Evolutionary conservation across 2,113 vertebrate species (phyloP), one percentile per base, ranked within the genome.

Genomic region (Girardinichthys multiradiatus): DNA sequence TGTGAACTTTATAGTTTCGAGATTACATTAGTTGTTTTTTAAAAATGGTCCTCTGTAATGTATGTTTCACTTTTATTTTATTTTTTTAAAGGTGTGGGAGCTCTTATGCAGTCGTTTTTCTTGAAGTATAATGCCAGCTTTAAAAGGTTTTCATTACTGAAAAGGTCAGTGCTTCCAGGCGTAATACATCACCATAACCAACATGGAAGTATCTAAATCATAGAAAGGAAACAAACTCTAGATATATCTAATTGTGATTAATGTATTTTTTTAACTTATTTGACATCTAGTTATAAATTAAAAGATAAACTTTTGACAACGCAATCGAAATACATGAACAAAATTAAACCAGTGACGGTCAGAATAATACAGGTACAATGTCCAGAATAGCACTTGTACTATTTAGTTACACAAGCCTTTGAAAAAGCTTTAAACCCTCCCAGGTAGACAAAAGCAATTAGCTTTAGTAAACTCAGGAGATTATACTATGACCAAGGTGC

Each of bases 151-250:
- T 82, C 85, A 90, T 90, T 86, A 79, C 59, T 78, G 78, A 87
- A 92, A 92, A 90, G 90, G 91, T 90, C 90, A 87, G 67, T 11
- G 85, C 90, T 79, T 85, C 74, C 84, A 90, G 87, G 87, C 89
- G 89, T 84, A 80, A 87, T 82, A 59, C 62, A 14, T 17, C 3
- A 31, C 62, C 37, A 61, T 19, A 7, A 8, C 45, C n/a, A 26
- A 68, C 63, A 73, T 11, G 58, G 58, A 74, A 70, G 74, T 66
- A 57, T 70, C 21, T 67, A 37, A 83, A 66, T 66, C 64, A 75
- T 3, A 28, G 3, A 64, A 68, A 68, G 27, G 61, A 68, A 69
- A 57, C 64, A 82, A 14, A 73, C 17, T n/a, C 24, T 8, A n/a
- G 21, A n/a, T 54, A 45, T 17, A 45, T 61, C 12, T 78, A 72